Evolutionary conservation across 1,140 invertebrate genomes (phyloP).

Genomic region (Eulimnadia texana): DNA sequence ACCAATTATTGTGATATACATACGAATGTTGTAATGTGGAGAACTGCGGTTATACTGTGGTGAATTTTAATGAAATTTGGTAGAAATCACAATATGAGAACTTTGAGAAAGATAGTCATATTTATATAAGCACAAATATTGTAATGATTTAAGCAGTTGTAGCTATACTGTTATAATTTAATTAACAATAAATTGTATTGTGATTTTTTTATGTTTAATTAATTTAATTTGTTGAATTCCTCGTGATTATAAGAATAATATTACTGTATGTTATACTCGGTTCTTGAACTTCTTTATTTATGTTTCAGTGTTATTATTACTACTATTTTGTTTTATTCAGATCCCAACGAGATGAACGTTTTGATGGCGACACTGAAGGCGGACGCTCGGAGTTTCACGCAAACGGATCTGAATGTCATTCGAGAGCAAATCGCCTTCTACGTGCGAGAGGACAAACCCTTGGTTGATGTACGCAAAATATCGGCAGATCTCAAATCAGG

Average conservation of each 20-base stretch:
- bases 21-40: too few relatives aligned
- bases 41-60: too few relatives aligned
- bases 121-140: too few relatives aligned
- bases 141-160: too few relatives aligned
- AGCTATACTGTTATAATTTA: background rate
- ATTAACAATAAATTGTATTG: background rate
- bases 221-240: too few relatives aligned
- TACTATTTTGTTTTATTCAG: constrained; percentile 27
- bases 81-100: too few relatives aligned
- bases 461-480: constrained; percentile 11
- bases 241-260: too few relatives aligned
- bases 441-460: constrained; percentile 40
- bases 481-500: constrained; percentile 9
- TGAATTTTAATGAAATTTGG: too few relatives aligned
- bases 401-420: constrained; percentile 56
- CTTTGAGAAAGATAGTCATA: too few relatives aligned
- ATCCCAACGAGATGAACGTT: constrained; percentile 54
- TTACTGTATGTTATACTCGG: background rate
- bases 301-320: constrained; percentile 9
- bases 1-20: too few relatives aligned
- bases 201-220: background rate
- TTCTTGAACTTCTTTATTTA: constrained; percentile 2
- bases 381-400: constrained; percentile 51
- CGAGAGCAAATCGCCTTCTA: constrained; percentile 42
- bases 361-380: constrained; percentile 65